phyloP scores from a whole-genome alignment of 2,113 vertebrate genomes.

The Equus quagga region DNA sequence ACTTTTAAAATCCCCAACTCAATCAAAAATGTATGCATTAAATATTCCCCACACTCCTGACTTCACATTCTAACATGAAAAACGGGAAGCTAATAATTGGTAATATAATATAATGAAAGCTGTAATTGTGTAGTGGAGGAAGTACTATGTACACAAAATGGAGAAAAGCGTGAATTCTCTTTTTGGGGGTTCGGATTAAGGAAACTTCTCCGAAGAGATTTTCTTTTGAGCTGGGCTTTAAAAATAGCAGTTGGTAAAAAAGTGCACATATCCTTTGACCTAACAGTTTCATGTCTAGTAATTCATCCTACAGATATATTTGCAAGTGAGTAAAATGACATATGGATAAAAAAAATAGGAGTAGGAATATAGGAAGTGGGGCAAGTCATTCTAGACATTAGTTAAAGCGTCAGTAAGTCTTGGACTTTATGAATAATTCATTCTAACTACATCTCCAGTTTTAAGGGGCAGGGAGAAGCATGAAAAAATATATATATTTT shows the following conservation, averaged over 20 bases:
- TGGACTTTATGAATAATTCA: neutral
- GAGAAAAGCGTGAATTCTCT: neutral
- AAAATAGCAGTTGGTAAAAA: neutral
- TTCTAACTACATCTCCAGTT: constrained; percentile 43
- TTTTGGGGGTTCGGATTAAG: neutral
- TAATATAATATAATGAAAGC: neutral
- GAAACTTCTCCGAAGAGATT: constrained; percentile 39
- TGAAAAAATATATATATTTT: neutral
- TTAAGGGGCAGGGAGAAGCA: neutral
- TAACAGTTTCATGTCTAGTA: no score
- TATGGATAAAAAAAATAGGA: no score
- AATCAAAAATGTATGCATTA: neutral
- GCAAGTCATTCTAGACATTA: neutral
- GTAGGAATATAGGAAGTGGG: neutral
- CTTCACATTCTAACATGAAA: neutral
- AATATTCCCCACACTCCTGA: neutral
- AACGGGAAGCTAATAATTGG: neutral
- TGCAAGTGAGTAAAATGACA: no score
- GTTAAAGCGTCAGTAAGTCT: neutral
- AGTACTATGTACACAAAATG: neutral
- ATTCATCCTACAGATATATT: no score
- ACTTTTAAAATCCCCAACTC: constrained; percentile 33
- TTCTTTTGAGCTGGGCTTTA: constrained; percentile 35
- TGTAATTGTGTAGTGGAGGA: neutral
- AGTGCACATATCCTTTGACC: no score